Percentiles rank a stretch among this genome's conserved stretches.
Conservation (phyloP, 2,888 invertebrate genomes). For the Anticlea derivata region DNA sequence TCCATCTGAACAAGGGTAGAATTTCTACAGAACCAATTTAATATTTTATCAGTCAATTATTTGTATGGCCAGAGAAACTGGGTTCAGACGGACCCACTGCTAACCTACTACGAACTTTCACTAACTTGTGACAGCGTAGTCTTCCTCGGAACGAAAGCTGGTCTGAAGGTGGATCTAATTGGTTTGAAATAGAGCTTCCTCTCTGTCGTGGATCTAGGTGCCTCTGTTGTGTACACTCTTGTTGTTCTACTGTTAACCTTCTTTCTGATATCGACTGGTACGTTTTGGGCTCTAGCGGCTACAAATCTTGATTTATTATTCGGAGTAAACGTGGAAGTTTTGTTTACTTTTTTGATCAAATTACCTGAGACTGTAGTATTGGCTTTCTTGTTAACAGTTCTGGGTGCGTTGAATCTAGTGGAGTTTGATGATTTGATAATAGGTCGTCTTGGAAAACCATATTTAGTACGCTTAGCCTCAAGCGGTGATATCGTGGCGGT, state of each 20-base stretch:
- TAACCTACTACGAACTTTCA: slow-evolving; percentile 37
- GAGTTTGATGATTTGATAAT: slow-evolving; percentile 62
- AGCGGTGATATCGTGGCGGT: slow-evolving; percentile 59
- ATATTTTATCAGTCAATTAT: slow-evolving; percentile 53
- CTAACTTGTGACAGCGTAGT: slow-evolving; percentile 53
- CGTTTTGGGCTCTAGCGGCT: slow-evolving; percentile 67
- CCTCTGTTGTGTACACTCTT: slow-evolving; percentile 65
- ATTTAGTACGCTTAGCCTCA: slow-evolving; percentile 68
- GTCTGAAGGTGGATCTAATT: slow-evolving; percentile 67
- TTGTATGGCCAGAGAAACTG: slow-evolving; percentile 63
- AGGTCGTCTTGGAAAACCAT: slow-evolving; percentile 69
- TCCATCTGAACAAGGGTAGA: neutral
- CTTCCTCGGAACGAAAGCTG: slow-evolving; percentile 70
- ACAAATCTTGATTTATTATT: slow-evolving; percentile 67
- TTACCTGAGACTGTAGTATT: slow-evolving; percentile 54
- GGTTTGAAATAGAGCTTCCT: slow-evolving; percentile 68
- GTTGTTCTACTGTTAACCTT: slow-evolving; percentile 52
- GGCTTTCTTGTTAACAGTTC: slow-evolving; percentile 51
- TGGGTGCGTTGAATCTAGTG: slow-evolving; percentile 47
- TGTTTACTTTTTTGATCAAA: slow-evolving; percentile 61
- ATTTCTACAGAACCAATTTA: slow-evolving; percentile 37
- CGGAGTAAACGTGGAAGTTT: slow-evolving; percentile 62
- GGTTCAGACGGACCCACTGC: slow-evolving; percentile 45
- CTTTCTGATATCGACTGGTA: slow-evolving; percentile 70
- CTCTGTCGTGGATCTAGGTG: slow-evolving; percentile 68